phyloP scores from a whole-genome alignment of 2,113 vertebrate genomes.

The Carlito syrichta region DNA sequence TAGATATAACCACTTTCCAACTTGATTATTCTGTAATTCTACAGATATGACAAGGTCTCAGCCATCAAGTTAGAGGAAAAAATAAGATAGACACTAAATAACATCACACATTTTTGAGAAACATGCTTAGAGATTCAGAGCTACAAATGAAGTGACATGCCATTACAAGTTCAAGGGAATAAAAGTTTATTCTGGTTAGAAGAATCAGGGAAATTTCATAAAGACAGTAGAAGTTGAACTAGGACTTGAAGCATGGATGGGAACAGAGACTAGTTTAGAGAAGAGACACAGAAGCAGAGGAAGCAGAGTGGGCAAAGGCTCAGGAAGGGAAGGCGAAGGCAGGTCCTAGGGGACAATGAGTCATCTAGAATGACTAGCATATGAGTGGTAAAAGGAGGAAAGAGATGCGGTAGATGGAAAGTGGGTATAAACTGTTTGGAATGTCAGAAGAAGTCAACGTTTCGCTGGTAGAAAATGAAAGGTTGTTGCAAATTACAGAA shows the following conservation, averaged over 20 bases:
- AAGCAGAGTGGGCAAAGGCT: not conserved
- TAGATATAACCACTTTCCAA: not conserved
- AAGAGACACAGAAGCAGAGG: not conserved
- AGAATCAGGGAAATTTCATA: not conserved
- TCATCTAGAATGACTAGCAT: not conserved
- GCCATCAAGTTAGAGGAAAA: not conserved
- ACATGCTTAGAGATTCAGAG: slow-evolving; percentile 21
- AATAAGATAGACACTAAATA: not conserved
- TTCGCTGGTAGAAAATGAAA: slow-evolving; percentile 1
- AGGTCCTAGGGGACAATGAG: not conserved
- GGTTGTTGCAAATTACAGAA: not conserved
- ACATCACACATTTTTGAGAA: not conserved
- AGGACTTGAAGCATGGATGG: not conserved
- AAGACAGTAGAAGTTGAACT: not conserved
- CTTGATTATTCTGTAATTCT: not conserved
- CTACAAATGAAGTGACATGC: not conserved
- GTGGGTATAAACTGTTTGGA: not conserved
- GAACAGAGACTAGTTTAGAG: not conserved
- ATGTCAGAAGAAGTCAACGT: not conserved
- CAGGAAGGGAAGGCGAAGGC: not conserved
- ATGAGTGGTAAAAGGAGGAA: not conserved
- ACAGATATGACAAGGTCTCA: not conserved
- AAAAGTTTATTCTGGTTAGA: not conserved
- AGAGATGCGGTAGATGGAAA: not conserved
- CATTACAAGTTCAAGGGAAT: not conserved